Base-by-base conservation (phyloP, 2,888 invertebrate species). In the Ceratothoa steindachneri region DNA sequence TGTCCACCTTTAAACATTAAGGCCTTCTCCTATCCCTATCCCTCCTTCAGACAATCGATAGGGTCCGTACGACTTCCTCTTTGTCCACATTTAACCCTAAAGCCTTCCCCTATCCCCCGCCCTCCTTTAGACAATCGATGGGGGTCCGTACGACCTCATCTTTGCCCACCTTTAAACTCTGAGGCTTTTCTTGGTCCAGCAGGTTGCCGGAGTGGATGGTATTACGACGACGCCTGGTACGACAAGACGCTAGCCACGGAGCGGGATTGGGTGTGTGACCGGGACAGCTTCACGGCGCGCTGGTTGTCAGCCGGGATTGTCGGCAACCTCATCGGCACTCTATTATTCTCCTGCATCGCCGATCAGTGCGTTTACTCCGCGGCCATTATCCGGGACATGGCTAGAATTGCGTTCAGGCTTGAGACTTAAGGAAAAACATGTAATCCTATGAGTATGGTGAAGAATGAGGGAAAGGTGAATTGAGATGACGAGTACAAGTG, bases 311-410 rank as follows among this genome's bases (percentile, higher is more conserved):
- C 71, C n/a, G 74, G 70, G 15, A 41, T 77, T 28, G 74, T 73
- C 5, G 77, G 77, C 30, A 77, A 77, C 65, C 74, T 77, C 0
- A 53, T 77, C 12, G 77, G 77, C 0, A 77, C 77, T 0, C 30
- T 77, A 15, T 9, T 75, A 52, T 72, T 77, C 19, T 74, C 69
- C 22, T 70, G 72, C 1, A 53, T 77, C 12, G 72, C 77, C 4
- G 77, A 77, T 28, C 19, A 70, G 77, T 77, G 24, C 71, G 74
- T 70, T 5, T 22, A 15, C n/a, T 30, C 65, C 15, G n/a, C 2
- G n/a, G 2, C 15, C 28, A 28, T 28, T 9, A 12, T 1, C 60
- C 1, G 1, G 1, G 7, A 51, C 9, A 15, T 51, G 51, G 15
- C 15, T 9, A 12, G 12, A 51, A 51, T 51, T 51, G 15, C 51